These are phyloP conservation scores for Sprattus sprattus DNA, from an alignment of 2,113 vertebrate species.

Conservation along the genomic window DNA sequence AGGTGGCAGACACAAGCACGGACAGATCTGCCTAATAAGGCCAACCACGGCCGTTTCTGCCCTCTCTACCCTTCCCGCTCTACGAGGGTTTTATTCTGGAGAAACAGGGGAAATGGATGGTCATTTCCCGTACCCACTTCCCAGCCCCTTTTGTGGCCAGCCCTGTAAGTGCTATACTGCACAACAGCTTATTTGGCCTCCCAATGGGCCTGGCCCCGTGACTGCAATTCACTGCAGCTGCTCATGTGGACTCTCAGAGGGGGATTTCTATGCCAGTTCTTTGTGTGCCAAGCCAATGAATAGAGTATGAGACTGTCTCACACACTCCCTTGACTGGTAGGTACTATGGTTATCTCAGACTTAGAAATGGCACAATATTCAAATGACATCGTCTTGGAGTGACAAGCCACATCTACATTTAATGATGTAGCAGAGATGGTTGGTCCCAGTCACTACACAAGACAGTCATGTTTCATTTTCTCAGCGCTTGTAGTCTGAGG, in stretches of 20 bases:
- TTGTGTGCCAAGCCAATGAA: slow-evolving; percentile 2
- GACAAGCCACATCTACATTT: neutral
- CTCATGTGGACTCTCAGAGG: neutral
- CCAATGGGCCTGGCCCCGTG: neutral
- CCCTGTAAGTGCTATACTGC: neutral
- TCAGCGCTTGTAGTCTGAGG: neutral
- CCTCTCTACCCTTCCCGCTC: neutral
- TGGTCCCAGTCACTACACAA: neutral
- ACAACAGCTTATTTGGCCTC: neutral
- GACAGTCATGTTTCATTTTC: neutral
- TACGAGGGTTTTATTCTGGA: neutral
- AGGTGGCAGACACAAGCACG: neutral
- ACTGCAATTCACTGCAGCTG: neutral
- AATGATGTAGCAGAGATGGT: neutral
- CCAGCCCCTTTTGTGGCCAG: neutral
- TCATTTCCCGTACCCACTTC: neutral
- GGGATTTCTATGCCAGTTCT: neutral
- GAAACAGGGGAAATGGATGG: neutral
- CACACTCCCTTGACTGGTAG: neutral
- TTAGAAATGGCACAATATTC: neutral
- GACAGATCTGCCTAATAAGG: neutral
- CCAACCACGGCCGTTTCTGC: neutral
- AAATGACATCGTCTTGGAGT: neutral
- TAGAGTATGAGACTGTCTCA: slow-evolving; percentile 2
- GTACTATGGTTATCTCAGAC: neutral